Evolutionary conservation across 2,888 invertebrate species (phyloP).

Genomic region (Drosophila seclusa): DNA sequence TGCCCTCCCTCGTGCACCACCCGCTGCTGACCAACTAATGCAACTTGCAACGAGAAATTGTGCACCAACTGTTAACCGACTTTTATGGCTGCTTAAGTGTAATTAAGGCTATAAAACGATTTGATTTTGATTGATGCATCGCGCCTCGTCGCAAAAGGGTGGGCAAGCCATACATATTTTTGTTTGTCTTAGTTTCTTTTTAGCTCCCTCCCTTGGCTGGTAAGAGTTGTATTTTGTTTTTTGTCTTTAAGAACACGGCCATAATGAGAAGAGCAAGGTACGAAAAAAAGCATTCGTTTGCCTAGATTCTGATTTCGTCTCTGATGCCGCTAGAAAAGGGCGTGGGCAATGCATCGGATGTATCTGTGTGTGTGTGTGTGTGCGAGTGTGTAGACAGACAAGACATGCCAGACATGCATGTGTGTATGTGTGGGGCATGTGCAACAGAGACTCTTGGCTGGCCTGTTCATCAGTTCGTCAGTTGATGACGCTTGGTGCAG

Average conservation of each 20-base stretch:
- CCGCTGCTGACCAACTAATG: constrained; percentile 38
- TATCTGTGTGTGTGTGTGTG: constrained; percentile 21
- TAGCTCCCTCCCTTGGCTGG: neutral
- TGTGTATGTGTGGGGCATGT: constrained; percentile 32
- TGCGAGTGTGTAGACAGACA: constrained; percentile 32
- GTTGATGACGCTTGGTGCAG: constrained; percentile 62
- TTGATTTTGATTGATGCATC: constrained; percentile 70
- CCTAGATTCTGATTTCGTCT: constrained; percentile 27
- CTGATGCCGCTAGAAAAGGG: constrained; percentile 53
- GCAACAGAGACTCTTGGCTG: constrained; percentile 40
- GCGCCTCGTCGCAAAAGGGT: constrained; percentile 38
- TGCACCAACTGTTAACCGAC: constrained; percentile 62
- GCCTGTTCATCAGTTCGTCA: constrained; percentile 39
- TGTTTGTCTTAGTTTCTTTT: constrained; percentile 2
- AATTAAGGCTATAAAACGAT: constrained; percentile 75
- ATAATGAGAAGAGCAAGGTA: neutral
- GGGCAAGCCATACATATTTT: constrained; percentile 13
- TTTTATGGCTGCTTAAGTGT: constrained; percentile 73
- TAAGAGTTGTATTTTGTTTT: neutral
- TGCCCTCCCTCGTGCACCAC: neutral
- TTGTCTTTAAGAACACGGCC: constrained; percentile 2
- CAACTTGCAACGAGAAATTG: constrained; percentile 52
- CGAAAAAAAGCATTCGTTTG: constrained; percentile 6
- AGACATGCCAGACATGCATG: constrained; percentile 8
- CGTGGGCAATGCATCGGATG: constrained; percentile 51